A percentile compares a stretch with the other conserved stretches of the same genome.
Conservation (phyloP, 2,888 invertebrate species). For the Steromphala cineraria region DNA sequence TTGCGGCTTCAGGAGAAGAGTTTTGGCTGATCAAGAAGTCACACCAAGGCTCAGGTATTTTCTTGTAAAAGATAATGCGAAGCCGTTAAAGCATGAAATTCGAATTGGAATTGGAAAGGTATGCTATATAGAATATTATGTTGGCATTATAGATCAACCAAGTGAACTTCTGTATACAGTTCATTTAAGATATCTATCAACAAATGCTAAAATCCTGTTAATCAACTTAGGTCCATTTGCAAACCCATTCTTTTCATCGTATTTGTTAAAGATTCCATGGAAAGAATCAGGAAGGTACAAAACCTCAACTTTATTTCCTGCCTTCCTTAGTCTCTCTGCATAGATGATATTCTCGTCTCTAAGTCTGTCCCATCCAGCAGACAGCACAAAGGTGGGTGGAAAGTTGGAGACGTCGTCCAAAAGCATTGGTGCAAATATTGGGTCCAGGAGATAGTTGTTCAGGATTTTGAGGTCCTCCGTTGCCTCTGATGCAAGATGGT, state of each 20-base stretch:
- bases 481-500: not conserved
- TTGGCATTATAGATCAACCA: too few relatives aligned
- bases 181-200: not conserved
- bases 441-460: not conserved
- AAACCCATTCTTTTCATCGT: not conserved
- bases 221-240: not conserved
- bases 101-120: too few relatives aligned
- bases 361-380: not conserved
- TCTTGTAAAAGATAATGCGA: too few relatives aligned
- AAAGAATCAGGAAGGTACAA: not conserved
- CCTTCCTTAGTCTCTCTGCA: not conserved
- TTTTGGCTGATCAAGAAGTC: too few relatives aligned
- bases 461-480: not conserved
- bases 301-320: not conserved
- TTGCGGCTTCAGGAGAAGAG: too few relatives aligned
- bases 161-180: too few relatives aligned
- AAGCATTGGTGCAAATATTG: not conserved
- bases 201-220: not conserved
- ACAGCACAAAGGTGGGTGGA: not conserved
- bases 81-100: too few relatives aligned
- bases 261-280: not conserved
- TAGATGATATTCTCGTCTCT: not conserved
- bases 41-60: too few relatives aligned
- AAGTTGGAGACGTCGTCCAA: not conserved
- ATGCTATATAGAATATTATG: too few relatives aligned